Percentiles rank a stretch among this genome's conserved stretches.
Conservation (phyloP, 1,140 invertebrate genomes). For the Ladona fulva region DNA sequence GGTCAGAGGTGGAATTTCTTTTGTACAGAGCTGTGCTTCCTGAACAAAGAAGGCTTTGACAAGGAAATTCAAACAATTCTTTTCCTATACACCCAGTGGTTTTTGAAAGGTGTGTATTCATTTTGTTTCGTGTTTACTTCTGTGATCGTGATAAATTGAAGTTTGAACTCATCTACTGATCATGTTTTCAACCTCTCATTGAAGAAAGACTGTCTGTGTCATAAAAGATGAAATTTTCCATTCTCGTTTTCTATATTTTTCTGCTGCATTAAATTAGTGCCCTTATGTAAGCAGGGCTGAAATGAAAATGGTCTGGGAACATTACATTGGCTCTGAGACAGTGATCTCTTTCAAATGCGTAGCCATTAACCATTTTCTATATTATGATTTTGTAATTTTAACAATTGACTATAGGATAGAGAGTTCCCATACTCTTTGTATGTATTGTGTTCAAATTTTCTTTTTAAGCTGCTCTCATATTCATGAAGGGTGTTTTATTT, state of each 20-base stretch:
- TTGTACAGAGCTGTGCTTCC: not conserved
- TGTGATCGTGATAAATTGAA: not conserved
- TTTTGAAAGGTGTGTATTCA: not conserved
- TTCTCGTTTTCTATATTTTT: not conserved
- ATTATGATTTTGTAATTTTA: not conserved
- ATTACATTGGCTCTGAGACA: no score
- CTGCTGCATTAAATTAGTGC: not conserved
- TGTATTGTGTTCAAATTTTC: no score
- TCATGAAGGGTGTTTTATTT: not conserved
- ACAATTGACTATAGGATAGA: not conserved
- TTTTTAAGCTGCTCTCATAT: conserved; percentile 2
- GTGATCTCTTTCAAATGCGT: no score
- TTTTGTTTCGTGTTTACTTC: not conserved
- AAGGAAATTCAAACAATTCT: not conserved
- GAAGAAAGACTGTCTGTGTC: not conserved
- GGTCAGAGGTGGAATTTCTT: not conserved
- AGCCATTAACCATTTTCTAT: no score
- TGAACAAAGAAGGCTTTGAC: not conserved
- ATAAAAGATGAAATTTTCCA: not conserved
- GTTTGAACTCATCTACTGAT: not conserved
- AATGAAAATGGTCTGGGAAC: no score
- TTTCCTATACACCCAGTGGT: not conserved
- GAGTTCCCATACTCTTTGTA: no score
- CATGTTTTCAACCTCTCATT: not conserved
- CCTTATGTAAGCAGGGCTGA: not conserved